Conservation (phyloP, 2,113 vertebrate genomes). For the Camelus bactrianus region DNA sequence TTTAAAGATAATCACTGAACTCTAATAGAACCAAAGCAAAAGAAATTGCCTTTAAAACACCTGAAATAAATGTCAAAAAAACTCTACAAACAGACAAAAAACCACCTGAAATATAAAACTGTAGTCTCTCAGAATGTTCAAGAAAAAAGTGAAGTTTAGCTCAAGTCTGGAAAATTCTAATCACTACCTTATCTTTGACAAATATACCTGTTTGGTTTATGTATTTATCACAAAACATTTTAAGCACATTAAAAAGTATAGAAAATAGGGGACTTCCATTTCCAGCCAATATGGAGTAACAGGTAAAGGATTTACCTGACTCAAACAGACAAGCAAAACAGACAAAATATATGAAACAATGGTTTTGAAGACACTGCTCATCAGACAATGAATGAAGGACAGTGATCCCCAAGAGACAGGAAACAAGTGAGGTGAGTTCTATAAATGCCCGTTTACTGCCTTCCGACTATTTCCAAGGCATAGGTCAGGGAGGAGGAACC, state of each 20-base stretch:
- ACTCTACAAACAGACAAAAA: not conserved
- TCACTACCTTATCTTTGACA: constrained; percentile 2
- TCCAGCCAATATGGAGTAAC: not conserved
- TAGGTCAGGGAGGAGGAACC: not conserved
- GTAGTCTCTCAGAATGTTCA: not conserved
- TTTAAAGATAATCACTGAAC: constrained; percentile 55
- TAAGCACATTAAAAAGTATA: constrained; percentile 7
- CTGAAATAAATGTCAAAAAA: not conserved
- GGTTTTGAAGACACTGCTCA: constrained; percentile 1
- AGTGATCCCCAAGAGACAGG: not conserved
- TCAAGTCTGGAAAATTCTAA: constrained; percentile 33
- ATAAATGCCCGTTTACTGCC: not conserved
- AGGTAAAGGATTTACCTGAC: not conserved
- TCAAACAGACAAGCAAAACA: not conserved
- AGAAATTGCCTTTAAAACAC: constrained; percentile 4
- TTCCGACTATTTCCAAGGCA: not conserved
- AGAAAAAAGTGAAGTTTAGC: constrained; percentile 27
- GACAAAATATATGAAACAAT: constrained; percentile 15
- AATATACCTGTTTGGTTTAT: not conserved
- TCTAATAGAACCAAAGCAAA: constrained; percentile 46
- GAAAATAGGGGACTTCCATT: constrained; percentile 30
- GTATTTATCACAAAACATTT: constrained; percentile 39
- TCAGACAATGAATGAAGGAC: not conserved
- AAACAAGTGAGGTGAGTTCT: constrained; percentile 9
- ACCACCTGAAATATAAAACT: not conserved